These are phyloP conservation scores for Turnix velox DNA, from an alignment of 2,113 vertebrate species.

Conservation along the genomic window DNA sequence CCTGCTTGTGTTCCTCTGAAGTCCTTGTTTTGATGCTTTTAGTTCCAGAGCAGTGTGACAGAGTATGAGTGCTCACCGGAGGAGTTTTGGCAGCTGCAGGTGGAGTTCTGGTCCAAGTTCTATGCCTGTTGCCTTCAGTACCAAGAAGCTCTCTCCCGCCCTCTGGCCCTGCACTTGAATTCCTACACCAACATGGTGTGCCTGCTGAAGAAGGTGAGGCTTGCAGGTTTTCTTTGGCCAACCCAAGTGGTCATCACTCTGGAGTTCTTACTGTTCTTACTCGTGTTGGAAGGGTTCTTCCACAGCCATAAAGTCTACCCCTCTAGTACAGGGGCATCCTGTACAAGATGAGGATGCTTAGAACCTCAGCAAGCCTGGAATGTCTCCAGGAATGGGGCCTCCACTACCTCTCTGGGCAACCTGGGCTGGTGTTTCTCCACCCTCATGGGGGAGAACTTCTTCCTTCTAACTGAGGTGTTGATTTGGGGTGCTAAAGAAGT, in stretches of 20 bases:
- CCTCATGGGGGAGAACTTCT: not conserved
- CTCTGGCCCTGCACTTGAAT: conserved; percentile 84
- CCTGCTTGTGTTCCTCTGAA: not conserved
- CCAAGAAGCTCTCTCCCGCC: conserved; percentile 85
- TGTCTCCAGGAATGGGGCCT: no score
- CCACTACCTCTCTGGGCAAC: no score
- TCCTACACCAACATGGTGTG: conserved; percentile 83
- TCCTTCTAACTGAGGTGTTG: not conserved
- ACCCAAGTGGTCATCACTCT: fast-evolving
- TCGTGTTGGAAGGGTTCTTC: no score
- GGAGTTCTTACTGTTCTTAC: no score
- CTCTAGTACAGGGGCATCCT: no score
- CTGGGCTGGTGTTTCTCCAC: no score
- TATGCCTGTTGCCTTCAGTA: conserved; percentile 95
- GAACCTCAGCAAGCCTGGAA: no score
- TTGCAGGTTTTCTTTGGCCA: not conserved
- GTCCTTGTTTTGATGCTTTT: not conserved
- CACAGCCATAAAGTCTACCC: no score
- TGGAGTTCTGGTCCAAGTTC: conserved; percentile 95
- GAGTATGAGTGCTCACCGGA: conserved; percentile 92
- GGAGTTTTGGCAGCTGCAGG: conserved; percentile 89
- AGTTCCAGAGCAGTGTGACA: conserved; percentile 90
- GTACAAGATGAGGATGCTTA: no score
- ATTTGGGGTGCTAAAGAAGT: not conserved
- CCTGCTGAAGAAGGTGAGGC: conserved; percentile 87